phyloP scores from a whole-genome alignment of 2,113 vertebrate genomes.

The Bufo gargarizans region DNA sequence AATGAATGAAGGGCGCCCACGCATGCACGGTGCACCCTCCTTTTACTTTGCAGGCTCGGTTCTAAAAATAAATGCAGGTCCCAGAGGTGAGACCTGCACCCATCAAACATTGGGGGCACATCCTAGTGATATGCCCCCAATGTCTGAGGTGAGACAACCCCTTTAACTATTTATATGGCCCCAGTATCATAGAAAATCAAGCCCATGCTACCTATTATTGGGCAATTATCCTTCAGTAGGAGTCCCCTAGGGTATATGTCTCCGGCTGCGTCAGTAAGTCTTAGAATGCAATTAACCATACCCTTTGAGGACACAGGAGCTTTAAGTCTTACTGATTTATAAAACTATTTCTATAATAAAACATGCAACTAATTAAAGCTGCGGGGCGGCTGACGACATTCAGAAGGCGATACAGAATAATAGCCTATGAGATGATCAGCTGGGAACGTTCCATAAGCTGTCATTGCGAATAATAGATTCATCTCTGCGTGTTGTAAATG shows the following conservation, averaged over 20 bases:
- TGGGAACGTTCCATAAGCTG: not conserved
- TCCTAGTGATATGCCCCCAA: too few relatives aligned
- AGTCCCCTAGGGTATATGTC: not conserved
- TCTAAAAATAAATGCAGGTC: too few relatives aligned
- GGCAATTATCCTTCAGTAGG: too few relatives aligned
- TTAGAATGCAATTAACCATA: not conserved
- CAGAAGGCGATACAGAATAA: not conserved
- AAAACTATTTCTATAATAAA: conserved; percentile 11
- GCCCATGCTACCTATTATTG: too few relatives aligned
- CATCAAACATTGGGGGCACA: too few relatives aligned
- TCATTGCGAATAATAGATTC: not conserved
- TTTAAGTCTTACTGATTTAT: not conserved
- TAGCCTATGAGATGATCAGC: not conserved
- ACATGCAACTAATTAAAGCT: not conserved
- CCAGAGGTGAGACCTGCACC: too few relatives aligned
- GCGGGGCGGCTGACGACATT: not conserved
- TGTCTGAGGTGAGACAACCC: too few relatives aligned
- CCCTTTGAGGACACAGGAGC: not conserved
- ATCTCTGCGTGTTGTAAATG: not conserved
- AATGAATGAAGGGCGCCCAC: too few relatives aligned
- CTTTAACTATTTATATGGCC: too few relatives aligned
- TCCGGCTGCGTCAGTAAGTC: not conserved
- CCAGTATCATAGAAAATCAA: too few relatives aligned
- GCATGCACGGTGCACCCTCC: too few relatives aligned
- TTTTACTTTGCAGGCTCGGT: too few relatives aligned